Evolutionary conservation across 2,888 invertebrate genomes (phyloP).

Genomic region (Aproaerema taeniolella): DNA sequence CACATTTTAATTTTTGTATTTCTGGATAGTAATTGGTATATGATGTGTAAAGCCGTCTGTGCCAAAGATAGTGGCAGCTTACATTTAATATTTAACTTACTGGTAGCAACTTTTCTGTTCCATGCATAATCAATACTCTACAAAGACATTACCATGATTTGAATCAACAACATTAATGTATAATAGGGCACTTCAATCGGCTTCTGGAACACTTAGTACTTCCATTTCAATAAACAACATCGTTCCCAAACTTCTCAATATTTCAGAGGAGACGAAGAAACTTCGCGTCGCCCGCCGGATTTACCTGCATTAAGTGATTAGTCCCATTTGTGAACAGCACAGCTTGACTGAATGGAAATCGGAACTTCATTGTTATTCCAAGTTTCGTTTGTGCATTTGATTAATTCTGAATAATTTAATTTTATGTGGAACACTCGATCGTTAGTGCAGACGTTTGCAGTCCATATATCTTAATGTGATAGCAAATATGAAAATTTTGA

Average conservation of each 20-base stretch:
- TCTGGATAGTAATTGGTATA: neutral
- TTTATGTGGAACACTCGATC: slow-evolving; percentile 8
- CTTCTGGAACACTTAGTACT: slow-evolving; percentile 18
- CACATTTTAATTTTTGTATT: too few relatives aligned
- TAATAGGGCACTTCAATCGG: too few relatives aligned
- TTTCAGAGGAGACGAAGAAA: slow-evolving; percentile 46
- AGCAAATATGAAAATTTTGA: too few relatives aligned
- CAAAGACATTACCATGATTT: too few relatives aligned
- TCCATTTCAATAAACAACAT: slow-evolving; percentile 31
- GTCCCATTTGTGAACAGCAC: slow-evolving; percentile 67
- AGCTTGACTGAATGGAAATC: slow-evolving; percentile 37
- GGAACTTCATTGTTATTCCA: slow-evolving; percentile 22
- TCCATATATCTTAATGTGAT: too few relatives aligned
- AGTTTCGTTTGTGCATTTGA: slow-evolving; percentile 34
- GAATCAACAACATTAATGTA: neutral
- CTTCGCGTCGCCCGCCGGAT: slow-evolving; percentile 37
- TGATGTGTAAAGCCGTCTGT: neutral
- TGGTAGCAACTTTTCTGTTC: neutral
- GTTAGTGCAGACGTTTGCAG: slow-evolving; percentile 3
- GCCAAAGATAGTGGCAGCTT: too few relatives aligned
- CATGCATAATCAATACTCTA: neutral
- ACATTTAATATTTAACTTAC: too few relatives aligned
- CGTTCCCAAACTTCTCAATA: slow-evolving; percentile 55
- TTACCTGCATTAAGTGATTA: slow-evolving; percentile 70
- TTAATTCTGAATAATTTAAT: slow-evolving; percentile 32